Conservation (phyloP, 2,797 vertebrate species). For the Oreortyx pictus region DNA sequence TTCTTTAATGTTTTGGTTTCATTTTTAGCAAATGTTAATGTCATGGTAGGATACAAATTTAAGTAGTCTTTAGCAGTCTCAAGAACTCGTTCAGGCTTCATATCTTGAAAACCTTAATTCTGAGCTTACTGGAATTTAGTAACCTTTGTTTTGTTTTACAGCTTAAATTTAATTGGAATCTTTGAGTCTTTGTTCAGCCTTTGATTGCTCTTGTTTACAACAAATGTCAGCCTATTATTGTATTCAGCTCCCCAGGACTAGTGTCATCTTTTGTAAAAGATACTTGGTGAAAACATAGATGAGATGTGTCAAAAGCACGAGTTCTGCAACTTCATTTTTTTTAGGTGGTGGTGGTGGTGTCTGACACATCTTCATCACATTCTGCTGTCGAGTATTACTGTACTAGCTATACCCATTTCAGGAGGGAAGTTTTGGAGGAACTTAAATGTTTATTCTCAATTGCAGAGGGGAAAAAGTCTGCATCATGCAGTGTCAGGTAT, state of each 20-base stretch:
- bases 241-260: neutral
- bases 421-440: neutral
- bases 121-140: neutral
- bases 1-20: neutral
- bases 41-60: neutral
- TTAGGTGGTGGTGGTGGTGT: neutral
- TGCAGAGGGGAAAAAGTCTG: rapidly evolving
- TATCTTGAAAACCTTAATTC: neutral
- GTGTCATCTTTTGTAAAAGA: neutral
- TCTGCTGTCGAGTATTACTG: neutral
- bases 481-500: neutral
- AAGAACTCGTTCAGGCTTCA: neutral
- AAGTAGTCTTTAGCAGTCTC: neutral
- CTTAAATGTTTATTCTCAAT: neutral
- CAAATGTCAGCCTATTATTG: neutral
- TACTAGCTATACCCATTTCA: neutral
- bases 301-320: neutral
- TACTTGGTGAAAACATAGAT: neutral
- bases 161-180: neutral
- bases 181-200: neutral
- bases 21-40: neutral
- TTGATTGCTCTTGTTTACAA: neutral
- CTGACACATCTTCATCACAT: neutral
- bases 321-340: neutral
- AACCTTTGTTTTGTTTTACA: neutral